Percentiles rank a stretch among this genome's conserved stretches.
Evolutionary conservation across 2,797 vertebrate species (phyloP).

Genomic region (Buceros bicornis): DNA sequence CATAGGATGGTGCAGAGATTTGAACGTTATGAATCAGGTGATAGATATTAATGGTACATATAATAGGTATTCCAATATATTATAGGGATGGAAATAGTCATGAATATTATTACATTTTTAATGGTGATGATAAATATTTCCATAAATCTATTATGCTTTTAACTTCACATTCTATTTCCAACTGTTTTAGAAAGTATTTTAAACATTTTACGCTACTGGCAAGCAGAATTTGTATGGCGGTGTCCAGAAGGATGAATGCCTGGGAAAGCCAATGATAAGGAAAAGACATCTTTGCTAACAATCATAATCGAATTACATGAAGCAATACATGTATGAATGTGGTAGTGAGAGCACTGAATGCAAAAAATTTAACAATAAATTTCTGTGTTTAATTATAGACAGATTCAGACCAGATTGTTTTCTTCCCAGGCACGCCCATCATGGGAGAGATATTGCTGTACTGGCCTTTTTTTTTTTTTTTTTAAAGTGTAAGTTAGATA

Average conservation of each 20-base stretch:
- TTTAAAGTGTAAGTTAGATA: background rate
- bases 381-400: conserved; percentile 32
- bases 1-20: background rate
- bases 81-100: background rate
- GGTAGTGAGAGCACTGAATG: background rate
- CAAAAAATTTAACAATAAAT: conserved; percentile 24
- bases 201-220: background rate
- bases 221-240: background rate
- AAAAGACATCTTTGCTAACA: background rate
- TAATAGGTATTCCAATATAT: background rate
- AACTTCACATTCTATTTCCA: background rate
- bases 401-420: conserved; percentile 24
- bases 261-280: background rate
- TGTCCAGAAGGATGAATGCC: background rate
- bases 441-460: background rate
- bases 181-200: background rate
- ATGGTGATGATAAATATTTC: background rate
- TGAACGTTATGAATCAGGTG: background rate
- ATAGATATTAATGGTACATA: background rate
- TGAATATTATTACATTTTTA: background rate
- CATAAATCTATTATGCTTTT: background rate
- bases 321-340: background rate
- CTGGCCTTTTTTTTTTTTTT: background rate
- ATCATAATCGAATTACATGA: background rate
- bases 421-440: background rate